phyloP scores from a whole-genome alignment of 2,888 invertebrate genomes.

The Keiferia lycopersicella region DNA sequence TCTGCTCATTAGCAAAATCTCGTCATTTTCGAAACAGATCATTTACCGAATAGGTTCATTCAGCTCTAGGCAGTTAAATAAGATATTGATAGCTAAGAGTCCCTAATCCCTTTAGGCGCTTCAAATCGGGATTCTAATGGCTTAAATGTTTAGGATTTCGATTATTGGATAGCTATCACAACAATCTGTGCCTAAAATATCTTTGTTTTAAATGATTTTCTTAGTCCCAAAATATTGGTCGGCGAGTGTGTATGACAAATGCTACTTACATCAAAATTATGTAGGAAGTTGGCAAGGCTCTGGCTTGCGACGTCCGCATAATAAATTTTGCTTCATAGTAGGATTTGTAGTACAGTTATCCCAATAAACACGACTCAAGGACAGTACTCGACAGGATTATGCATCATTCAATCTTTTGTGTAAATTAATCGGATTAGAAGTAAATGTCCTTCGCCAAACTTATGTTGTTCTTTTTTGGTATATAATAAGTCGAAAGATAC shows the following conservation, averaged over 20 bases:
- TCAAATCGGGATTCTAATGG: not conserved
- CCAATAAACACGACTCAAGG: slow-evolving; percentile 23
- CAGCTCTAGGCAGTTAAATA: not conserved
- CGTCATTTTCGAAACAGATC: not conserved
- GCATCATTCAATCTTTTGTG: slow-evolving; percentile 22
- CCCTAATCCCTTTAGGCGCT: not conserved
- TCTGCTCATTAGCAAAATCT: no score
- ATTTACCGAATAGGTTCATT: not conserved
- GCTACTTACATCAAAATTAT: slow-evolving; percentile 27
- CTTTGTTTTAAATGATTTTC: not conserved
- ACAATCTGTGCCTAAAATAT: not conserved
- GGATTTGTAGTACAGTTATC: slow-evolving; percentile 24
- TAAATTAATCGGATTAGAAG: slow-evolving; percentile 13
- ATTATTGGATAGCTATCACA: not conserved
- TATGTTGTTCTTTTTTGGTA: not conserved
- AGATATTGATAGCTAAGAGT: not conserved
- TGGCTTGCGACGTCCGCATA: slow-evolving; percentile 23
- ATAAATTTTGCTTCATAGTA: slow-evolving; percentile 27
- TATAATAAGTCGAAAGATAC: no score
- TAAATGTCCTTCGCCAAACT: not conserved
- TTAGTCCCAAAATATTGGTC: not conserved
- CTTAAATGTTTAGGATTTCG: not conserved
- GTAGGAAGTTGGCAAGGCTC: slow-evolving; percentile 30
- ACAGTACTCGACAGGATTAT: slow-evolving; percentile 3
- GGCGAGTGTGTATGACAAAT: not conserved